These are phyloP conservation scores for Tetraodon nigroviridis DNA, from an alignment of 2,113 vertebrate species.

Conservation along the genomic window DNA sequence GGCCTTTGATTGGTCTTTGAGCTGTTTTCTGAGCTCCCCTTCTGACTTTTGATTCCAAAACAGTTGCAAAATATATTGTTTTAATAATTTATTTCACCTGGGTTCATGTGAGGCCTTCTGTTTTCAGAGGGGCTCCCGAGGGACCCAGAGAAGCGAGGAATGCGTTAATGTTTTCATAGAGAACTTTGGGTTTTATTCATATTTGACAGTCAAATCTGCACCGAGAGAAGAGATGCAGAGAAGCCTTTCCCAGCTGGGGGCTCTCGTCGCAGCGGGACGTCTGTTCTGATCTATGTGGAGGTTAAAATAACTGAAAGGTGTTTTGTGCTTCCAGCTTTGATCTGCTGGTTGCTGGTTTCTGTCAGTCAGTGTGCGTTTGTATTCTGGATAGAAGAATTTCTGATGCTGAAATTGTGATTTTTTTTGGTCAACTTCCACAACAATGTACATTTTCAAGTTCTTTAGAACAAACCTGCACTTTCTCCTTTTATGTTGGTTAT, in stretches of 20 bases:
- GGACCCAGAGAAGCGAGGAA: slow-evolving; percentile 22
- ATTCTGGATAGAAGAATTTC: not conserved
- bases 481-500: not conserved
- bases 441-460: not conserved
- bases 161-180: slow-evolving; percentile 22
- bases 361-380: not conserved
- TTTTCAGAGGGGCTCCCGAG: slow-evolving; percentile 19
- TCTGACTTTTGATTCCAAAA: slow-evolving; percentile 4
- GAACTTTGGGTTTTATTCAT: slow-evolving; percentile 19
- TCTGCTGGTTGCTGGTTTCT: slow-evolving; percentile 3
- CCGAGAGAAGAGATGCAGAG: slow-evolving; percentile 6
- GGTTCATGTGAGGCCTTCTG: slow-evolving; percentile 5
- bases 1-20: slow-evolving; percentile 4
- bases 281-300: slow-evolving; percentile 9
- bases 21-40: slow-evolving; percentile 5
- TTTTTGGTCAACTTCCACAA: not conserved
- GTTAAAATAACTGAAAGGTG: slow-evolving; percentile 14
- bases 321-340: slow-evolving; percentile 4
- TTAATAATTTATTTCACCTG: not conserved
- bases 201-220: not conserved
- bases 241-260: not conserved
- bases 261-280: slow-evolving; percentile 1
- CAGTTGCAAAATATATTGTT: not conserved
- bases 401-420: slow-evolving; percentile 1
- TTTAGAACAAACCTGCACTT: not conserved